A percentile compares a stretch with the other conserved stretches of the same genome.
Evolutionary conservation across 2,797 vertebrate species (phyloP).

Genomic region (Argyrosomus regius): DNA sequence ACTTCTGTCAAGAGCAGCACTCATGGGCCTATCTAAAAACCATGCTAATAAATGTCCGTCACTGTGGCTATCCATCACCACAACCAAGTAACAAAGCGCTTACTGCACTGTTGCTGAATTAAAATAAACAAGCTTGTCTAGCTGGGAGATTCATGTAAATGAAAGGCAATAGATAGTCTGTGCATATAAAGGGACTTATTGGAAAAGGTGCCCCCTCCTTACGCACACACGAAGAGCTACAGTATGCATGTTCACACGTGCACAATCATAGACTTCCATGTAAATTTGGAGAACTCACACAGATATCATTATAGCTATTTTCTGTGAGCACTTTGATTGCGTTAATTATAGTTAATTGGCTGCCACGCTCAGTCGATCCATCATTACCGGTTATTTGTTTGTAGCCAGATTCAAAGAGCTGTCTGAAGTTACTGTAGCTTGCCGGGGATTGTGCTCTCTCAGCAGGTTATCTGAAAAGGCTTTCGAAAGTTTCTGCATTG

Average conservation of each 20-base stretch:
- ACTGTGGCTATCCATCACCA: slow-evolving; percentile 77
- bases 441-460: slow-evolving; percentile 67
- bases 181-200: slow-evolving; percentile 60
- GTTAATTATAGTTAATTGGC: slow-evolving; percentile 81
- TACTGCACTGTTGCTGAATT: slow-evolving; percentile 73
- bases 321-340: slow-evolving; percentile 78
- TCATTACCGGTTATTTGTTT: slow-evolving; percentile 80
- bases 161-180: slow-evolving; percentile 51
- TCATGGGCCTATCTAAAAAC: slow-evolving; percentile 78
- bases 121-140: slow-evolving; percentile 77
- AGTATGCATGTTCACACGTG: slow-evolving; percentile 35
- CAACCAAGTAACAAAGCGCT: slow-evolving; percentile 69
- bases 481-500: slow-evolving; percentile 68
- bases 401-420: slow-evolving; percentile 69
- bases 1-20: slow-evolving; percentile 82
- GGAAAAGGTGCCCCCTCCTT: slow-evolving; percentile 26
- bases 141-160: slow-evolving; percentile 68
- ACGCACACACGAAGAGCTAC: slow-evolving; percentile 8
- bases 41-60: slow-evolving; percentile 81
- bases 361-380: slow-evolving; percentile 64
- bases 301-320: slow-evolving; percentile 74
- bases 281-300: slow-evolving; percentile 63
- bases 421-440: slow-evolving; percentile 62
- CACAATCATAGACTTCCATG: slow-evolving; percentile 62
- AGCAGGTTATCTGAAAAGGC: slow-evolving; percentile 68